These are phyloP conservation scores for Syndactyla subalaris DNA, from an alignment of 2,797 vertebrate genomes.

Conservation along the genomic window DNA sequence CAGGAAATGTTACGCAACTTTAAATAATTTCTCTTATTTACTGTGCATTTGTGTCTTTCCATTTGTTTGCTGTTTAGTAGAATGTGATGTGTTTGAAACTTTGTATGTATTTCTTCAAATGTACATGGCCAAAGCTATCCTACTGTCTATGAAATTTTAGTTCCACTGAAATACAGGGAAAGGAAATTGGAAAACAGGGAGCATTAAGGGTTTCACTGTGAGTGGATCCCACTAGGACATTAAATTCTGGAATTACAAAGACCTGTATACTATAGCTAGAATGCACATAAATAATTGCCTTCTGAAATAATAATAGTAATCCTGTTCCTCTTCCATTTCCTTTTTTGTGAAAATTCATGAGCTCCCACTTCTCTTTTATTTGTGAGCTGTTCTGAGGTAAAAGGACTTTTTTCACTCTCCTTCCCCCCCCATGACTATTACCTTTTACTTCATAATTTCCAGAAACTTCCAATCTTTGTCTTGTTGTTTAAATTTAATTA, in stretches of 20 bases:
- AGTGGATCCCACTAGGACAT: background rate
- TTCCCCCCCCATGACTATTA: background rate
- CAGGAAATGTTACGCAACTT: background rate
- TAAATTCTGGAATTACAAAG: background rate
- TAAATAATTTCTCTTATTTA: background rate
- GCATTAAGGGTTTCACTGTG: background rate
- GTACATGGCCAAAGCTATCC: background rate
- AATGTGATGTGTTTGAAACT: constrained; percentile 35
- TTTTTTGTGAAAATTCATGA: background rate
- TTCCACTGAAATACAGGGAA: constrained; percentile 53
- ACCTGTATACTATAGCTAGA: background rate
- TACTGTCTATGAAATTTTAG: constrained; percentile 23
- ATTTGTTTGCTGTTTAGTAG: constrained; percentile 39
- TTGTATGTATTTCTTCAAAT: constrained; percentile 22
- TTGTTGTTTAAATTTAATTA: background rate
- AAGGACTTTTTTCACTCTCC: background rate
- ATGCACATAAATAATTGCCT: background rate
- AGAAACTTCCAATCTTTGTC: background rate
- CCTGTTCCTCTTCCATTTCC: background rate
- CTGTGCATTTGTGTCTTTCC: background rate
- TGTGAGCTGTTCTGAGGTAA: background rate
- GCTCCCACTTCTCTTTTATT: background rate
- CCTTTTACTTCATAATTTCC: background rate
- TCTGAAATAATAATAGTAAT: background rate
- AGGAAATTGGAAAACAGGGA: constrained; percentile 52